Evolutionary conservation across 2,113 vertebrate genomes (phyloP), one percentile per base, ranked within the genome.

Genomic region (Psettodes erumei): DNA sequence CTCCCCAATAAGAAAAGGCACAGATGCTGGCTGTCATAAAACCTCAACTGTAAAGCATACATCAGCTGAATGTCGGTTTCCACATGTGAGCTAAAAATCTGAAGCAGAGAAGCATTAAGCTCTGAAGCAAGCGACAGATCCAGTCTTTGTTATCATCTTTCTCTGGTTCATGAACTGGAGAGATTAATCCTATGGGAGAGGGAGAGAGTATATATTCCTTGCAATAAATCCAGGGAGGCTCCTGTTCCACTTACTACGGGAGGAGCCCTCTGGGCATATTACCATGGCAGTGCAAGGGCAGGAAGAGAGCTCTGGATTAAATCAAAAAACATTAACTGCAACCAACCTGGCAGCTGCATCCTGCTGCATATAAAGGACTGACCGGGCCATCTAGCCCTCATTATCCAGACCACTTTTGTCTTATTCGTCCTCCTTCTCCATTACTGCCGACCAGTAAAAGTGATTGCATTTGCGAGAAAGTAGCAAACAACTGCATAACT

Each of bases 281-380:
- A 82, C 51, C 68, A 78, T 69, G 59, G 64, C 40, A 28, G 65
- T 48, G 73, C 68, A 25, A 43, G 61, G 67, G 72, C 75, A 82
- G 77, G 28, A 51, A 66, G 67, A 64, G 66, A 76, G 54, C 69
- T 83, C 86, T 86, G 90, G 87, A 89, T 87, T 80, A 65, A 85
- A 92, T 91, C 85, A 86, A 54, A 83, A 81, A 76, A 72, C 86
- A 86, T 87, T 88, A 86, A 79, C 72, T 53, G 69, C 54, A 77
- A 87, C 75, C 84, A 70, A 79, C 37, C 77, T 75, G 85, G 89
- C 83, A 90, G 80, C 69, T 9, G 30, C 75, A 86, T 86, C 84
- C 82, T 79, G 76, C 83, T 50, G 60, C 66, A 77, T 47, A 74
- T 72, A 66, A 77, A 77, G 38, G 13, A 78, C 71, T 54, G 59